Conservation (phyloP, 1,140 invertebrate species). For the Bombus breviceps region DNA sequence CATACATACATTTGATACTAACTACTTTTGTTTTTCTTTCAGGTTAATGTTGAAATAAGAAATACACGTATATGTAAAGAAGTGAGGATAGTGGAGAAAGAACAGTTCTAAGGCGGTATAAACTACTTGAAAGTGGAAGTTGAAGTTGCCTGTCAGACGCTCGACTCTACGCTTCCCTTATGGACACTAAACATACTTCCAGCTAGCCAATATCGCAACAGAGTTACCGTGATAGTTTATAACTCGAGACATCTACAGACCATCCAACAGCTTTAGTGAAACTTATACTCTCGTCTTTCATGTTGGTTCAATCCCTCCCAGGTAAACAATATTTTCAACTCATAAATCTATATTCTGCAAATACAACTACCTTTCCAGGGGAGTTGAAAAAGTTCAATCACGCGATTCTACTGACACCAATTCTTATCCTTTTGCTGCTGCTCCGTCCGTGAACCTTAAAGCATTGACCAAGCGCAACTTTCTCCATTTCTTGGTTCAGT, state of each 20-base stretch:
- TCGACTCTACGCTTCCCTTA: too few species aligned
- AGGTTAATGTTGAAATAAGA: neutral
- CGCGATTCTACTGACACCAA: too few species aligned
- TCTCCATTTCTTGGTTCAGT: neutral
- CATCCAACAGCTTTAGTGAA: too few species aligned
- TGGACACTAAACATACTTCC: neutral
- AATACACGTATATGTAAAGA: too few species aligned
- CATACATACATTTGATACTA: neutral
- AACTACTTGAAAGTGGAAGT: neutral
- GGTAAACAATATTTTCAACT: neutral
- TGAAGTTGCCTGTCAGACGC: neutral
- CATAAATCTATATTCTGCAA: too few species aligned
- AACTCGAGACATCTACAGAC: too few species aligned
- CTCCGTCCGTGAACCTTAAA: neutral
- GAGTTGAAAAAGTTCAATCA: too few species aligned
- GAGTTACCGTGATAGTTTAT: neutral
- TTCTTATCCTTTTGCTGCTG: neutral
- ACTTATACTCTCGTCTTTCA: neutral
- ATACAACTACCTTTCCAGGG: too few species aligned
- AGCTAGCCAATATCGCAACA: too few species aligned
- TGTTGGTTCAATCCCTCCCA: neutral
- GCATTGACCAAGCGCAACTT: neutral
- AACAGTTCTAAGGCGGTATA: neutral
- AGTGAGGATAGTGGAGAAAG: too few species aligned
- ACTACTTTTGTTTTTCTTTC: neutral